Evolutionary conservation across 2,888 invertebrate species (phyloP), one percentile per base, ranked within the genome.

Genomic region (Drosophila antonietae): DNA sequence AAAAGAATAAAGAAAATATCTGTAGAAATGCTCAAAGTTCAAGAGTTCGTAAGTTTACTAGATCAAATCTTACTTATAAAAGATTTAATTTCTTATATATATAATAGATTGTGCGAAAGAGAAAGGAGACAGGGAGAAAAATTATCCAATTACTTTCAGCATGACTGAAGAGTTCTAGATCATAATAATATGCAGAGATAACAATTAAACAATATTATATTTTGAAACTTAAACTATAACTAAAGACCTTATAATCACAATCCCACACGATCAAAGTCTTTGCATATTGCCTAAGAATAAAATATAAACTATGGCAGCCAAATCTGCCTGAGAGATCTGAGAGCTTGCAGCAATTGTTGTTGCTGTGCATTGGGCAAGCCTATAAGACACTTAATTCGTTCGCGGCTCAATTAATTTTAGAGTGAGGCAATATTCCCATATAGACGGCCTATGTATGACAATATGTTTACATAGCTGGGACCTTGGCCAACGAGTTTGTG

Each of bases 31-130:
- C 70, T 58, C 43, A 60, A 56, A 71, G 71, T 65, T 75, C 67
- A 80, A 68, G 67, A 57, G 61, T 63, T 83, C 68, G 62, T 37
- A 41, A 83, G 78, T 80, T 86, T 73, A 85, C 66, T 64, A 53
- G 65, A 76, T 49, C 73, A 68, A 33, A 65, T 15, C 31, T 31
- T 3, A 49, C 18, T 18, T 33, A 33, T 49, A 18, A 5, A 4
- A 10, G 2, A 5, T 18, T 15, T 4, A 2, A 3, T 31, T n/a
- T 2, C 1, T 31, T 9, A 12, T 18, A 1, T 18, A 7, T 3
- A n/a, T n/a, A 10, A 49, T 28, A n/a, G 28, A 49, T 49, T 49
- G 15, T 6, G 0, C 6, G 28, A 28, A 6, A 28, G 28, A 28
- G 6, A 28, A 6, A 28, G 28, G 28, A 28, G 28, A 5, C 5